These are phyloP conservation scores for Caradrina kadenii DNA, from an alignment of 2,888 invertebrate genomes.

Conservation along the genomic window DNA sequence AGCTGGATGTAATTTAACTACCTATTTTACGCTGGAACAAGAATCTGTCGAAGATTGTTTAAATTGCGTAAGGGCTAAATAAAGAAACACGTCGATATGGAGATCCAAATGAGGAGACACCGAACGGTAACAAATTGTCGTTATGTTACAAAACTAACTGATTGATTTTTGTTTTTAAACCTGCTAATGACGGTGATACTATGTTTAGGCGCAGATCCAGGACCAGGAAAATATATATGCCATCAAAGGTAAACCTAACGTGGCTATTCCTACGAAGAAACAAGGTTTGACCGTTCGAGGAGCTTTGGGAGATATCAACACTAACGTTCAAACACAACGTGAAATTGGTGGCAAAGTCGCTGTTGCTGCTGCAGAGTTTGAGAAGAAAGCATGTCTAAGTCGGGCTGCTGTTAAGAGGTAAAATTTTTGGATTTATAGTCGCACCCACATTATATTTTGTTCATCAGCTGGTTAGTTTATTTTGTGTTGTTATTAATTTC, in stretches of 20 bases:
- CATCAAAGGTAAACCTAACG: slow-evolving; percentile 76
- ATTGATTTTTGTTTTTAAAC: slow-evolving; percentile 9
- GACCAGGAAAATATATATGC: slow-evolving; percentile 84
- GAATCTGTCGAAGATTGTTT: slow-evolving; percentile 35
- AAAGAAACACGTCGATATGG: slow-evolving; percentile 69
- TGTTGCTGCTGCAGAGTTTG: slow-evolving; percentile 78
- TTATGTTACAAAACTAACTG: slow-evolving; percentile 10
- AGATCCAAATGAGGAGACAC: slow-evolving; percentile 78
- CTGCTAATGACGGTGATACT: slow-evolving; percentile 8
- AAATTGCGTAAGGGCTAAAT: slow-evolving; percentile 12
- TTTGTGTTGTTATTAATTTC: background rate
- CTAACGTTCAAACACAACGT: slow-evolving; percentile 81
- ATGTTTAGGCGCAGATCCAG: slow-evolving; percentile 74
- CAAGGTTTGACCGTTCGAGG: slow-evolving; percentile 80
- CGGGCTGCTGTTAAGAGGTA: slow-evolving; percentile 76
- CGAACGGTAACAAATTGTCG: slow-evolving; percentile 72
- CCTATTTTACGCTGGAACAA: slow-evolving; percentile 4
- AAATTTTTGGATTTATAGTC: background rate
- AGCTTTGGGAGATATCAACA: slow-evolving; percentile 84
- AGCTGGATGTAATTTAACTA: slow-evolving; percentile 46
- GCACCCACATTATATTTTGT: slow-evolving; percentile 23
- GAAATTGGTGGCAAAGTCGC: slow-evolving; percentile 80
- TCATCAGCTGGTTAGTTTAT: slow-evolving; percentile 22
- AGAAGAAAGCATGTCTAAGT: slow-evolving; percentile 78
- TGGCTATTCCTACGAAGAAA: slow-evolving; percentile 74